Evolutionary conservation across 2,113 vertebrate species (phyloP), one percentile per base, ranked within the genome.

Genomic region (Hyla sarda): DNA sequence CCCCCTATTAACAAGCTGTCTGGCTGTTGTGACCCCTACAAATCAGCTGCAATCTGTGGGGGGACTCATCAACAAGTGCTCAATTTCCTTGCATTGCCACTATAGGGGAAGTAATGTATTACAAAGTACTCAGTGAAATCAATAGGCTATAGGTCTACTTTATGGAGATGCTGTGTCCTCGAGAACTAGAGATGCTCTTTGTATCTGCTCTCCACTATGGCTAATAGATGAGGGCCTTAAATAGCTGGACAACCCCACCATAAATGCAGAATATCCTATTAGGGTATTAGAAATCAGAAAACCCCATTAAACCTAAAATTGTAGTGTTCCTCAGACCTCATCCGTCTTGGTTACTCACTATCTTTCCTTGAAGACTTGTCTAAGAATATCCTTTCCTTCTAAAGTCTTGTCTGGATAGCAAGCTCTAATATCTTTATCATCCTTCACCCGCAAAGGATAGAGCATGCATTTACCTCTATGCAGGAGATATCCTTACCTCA

Each of bases 401-500:
- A n/a, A n/a, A n/a, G n/a, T n/a, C n/a, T 41, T 69, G 14, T 32
- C 11, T 28, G 25, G 25, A 28, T 28, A 23, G 6, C 23, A 62
- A 62, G 25, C 25, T 16, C 60, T 21, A 72, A 37, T 41, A 37
- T 21, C 21, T 37, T 69, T 69, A 71, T 19, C 17, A 10, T 73
- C 8, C 37, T 73, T 23, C 30, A 41, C 19, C 14, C 19, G 14
- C 45, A 73, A 9, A 75, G n/a, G 41, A 48, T 1, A 67, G 32
- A 17, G 1, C 0, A 14, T 1, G 14, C 72, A n/a, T 25, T 13
- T 37, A 3, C 25, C 34, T 71, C 67, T 21, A 19, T 16, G 2
- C 34, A 17, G 34, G 13, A 16, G n/a, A 75, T 10, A 23, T 89
- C 89, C 95, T 96, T 96, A 99, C 98, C 98, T 99, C 96, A 97